Percentiles rank a stretch among this genome's conserved stretches.
phyloP scores from a whole-genome alignment of 2,888 invertebrate genomes.

The Thecophora atra region DNA sequence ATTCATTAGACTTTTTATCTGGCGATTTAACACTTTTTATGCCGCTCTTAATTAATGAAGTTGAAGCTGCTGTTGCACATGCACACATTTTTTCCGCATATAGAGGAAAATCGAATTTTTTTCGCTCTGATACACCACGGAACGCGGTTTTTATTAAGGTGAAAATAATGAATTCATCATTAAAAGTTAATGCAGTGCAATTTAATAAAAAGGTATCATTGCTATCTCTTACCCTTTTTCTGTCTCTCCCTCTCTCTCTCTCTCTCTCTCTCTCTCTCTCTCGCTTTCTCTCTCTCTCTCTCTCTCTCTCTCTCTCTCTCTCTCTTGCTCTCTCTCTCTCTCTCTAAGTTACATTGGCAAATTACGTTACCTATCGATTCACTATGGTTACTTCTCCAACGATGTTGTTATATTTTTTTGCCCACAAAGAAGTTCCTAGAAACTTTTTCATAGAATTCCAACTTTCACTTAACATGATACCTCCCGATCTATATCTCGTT shows the following conservation, averaged over 20 bases:
- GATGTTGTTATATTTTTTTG: too few relatives aligned
- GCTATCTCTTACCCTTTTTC: neutral
- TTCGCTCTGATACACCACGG: constrained; percentile 28
- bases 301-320: too few relatives aligned
- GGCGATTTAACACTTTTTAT: neutral
- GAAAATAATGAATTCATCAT: constrained; percentile 1
- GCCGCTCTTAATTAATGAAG: constrained; percentile 10
- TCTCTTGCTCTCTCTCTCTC: too few relatives aligned
- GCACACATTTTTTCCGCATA: neutral
- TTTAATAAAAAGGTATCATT: too few relatives aligned
- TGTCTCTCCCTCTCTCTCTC: neutral
- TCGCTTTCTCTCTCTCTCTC: too few relatives aligned
- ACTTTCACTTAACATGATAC: too few relatives aligned
- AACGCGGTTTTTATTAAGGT: neutral
- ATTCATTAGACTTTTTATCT: neutral
- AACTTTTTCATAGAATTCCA: too few relatives aligned
- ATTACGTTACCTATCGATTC: too few relatives aligned
- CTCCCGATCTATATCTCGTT: too few relatives aligned
- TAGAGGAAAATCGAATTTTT: constrained; percentile 20
- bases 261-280: neutral
- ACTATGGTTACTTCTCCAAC: too few relatives aligned
- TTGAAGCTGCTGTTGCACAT: neutral
- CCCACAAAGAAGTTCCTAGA: too few relatives aligned
- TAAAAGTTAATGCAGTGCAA: neutral
- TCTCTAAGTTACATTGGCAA: too few relatives aligned